Evolutionary conservation across 2,113 vertebrate species (phyloP).

Genomic region (Sitta europaea): DNA sequence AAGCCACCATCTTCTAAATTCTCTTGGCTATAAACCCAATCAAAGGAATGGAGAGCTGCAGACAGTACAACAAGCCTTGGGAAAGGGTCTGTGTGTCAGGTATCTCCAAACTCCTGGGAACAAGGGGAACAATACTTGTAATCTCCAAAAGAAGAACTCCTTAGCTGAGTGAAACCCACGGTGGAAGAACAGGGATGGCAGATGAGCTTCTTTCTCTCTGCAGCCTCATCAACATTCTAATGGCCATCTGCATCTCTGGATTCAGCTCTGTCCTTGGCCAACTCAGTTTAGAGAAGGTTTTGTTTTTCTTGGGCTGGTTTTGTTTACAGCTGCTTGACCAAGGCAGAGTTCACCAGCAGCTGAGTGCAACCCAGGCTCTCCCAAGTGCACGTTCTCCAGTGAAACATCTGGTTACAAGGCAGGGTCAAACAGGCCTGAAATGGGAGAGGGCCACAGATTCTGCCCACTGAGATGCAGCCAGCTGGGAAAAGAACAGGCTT

Average conservation of each 20-base stretch:
- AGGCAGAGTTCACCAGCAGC: slow-evolving; percentile 51
- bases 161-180: neutral
- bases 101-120: neutral
- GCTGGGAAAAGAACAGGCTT: slow-evolving; percentile 46
- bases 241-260: slow-evolving; percentile 2
- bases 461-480: neutral
- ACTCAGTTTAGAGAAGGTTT: slow-evolving; percentile 19
- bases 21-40: neutral
- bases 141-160: neutral
- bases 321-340: slow-evolving; percentile 13
- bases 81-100: neutral
- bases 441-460: slow-evolving; percentile 10
- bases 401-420: slow-evolving; percentile 61
- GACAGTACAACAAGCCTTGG: fast-evolving
- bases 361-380: slow-evolving; percentile 18
- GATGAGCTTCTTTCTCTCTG: neutral
- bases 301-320: slow-evolving; percentile 56
- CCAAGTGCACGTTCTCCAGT: slow-evolving; percentile 19
- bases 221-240: neutral
- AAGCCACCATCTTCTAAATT: neutral
- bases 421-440: slow-evolving; percentile 9
- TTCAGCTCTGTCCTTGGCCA: slow-evolving; percentile 5
- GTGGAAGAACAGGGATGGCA: neutral
- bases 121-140: neutral
- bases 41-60: neutral